Base-by-base conservation (phyloP, 2,888 invertebrate species). In the Cyclophora punctaria region DNA sequence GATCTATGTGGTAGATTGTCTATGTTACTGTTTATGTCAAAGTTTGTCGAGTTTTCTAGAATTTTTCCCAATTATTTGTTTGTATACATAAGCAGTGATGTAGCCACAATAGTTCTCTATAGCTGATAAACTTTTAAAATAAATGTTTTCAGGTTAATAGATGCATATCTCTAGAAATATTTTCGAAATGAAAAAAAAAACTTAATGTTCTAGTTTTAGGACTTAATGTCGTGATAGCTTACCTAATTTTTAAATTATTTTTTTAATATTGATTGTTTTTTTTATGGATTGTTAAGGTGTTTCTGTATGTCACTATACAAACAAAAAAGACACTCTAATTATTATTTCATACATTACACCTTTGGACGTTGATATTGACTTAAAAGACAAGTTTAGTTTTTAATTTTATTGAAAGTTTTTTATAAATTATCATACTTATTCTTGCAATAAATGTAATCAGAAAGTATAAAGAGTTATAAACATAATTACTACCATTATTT, bases 121-220 rank as follows among this genome's bases (percentile, higher is more conserved):
- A 83, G 80, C 77, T 76, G 73, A 77, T 59, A 63, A 63, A 62
- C 59, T 62, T 61, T 65, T 63, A 67, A 63, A 71, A 69, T 72
- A 66, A 79, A 77, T 82, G 78, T 84, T 83, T 83, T 82, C 84
- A 81, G 73, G 70, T 81, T 78, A 77, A 83, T 87, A 87, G 87
- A 86, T 81, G 87, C 87, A 88, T 88, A 88, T 88, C 87, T 77
- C 80, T 88, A 88, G 85, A 75, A 72, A 78, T 85, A 84, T 84
- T 87, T 86, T 86, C 79, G 67, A 83, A 79, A 75, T 75, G 67
- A 77, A 82, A 70, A 75, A 75, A 72, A 73, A 66, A 75, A 76
- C 59, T 71, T 80, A 80, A 77, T 84, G 84, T 78, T 20, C 75
- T 83, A 83, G 83, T 62, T 56, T 73, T 87, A 86, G 84, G 75